These are phyloP conservation scores for Hyperoplus lanceolatus DNA, from an alignment of 2,797 vertebrate species.

Conservation along the genomic window DNA sequence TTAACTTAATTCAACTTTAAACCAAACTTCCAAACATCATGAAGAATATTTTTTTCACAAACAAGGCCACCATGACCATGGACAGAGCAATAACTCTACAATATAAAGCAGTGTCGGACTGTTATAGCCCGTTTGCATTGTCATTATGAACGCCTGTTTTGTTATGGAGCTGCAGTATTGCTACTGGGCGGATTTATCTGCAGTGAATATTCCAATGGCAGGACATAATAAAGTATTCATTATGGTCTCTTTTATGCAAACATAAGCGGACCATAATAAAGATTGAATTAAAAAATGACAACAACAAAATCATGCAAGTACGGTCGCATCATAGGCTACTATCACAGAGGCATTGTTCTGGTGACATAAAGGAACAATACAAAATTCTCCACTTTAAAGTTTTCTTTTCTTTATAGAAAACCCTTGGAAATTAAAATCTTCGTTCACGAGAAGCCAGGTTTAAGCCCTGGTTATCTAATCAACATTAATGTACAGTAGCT, in stretches of 20 bases:
- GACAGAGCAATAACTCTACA: background rate
- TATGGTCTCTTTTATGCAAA: background rate
- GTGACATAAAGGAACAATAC: background rate
- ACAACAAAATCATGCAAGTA: background rate
- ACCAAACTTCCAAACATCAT: background rate
- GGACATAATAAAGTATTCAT: background rate
- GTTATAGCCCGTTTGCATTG: background rate
- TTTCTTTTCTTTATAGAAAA: no score
- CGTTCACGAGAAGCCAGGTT: background rate
- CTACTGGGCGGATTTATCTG: background rate
- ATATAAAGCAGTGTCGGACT: background rate
- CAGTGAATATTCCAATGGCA: background rate
- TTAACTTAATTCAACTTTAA: constrained; percentile 20
- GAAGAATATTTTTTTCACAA: background rate
- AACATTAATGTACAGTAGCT: background rate
- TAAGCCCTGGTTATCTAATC: constrained; percentile 1
- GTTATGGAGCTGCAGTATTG: background rate
- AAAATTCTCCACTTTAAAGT: background rate
- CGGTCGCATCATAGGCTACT: background rate
- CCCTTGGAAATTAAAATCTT: background rate
- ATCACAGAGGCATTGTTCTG: background rate
- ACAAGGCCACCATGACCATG: background rate
- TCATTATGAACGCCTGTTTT: constrained; percentile 10
- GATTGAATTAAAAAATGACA: background rate
- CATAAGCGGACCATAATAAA: background rate